Percentiles rank a stretch among this genome's conserved stretches.
Evolutionary conservation across 2,888 invertebrate genomes (phyloP).

Genomic region (Neocrepidodera transversa): DNA sequence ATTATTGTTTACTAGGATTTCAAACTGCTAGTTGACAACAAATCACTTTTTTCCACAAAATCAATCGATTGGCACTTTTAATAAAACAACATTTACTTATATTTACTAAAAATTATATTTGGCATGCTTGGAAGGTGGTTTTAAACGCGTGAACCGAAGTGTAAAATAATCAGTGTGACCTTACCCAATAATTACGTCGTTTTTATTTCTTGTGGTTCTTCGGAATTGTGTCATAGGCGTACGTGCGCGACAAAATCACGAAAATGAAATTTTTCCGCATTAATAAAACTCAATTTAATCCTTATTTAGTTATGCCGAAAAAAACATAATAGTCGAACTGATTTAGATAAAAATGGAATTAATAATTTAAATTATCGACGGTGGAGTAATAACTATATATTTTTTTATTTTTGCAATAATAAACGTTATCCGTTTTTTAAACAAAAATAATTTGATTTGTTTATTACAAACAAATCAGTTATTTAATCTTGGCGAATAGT

Average conservation of each 20-base stretch:
- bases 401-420: too few relatives aligned
- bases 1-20: too few relatives aligned
- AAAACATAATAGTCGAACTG: slow-evolving; percentile 2
- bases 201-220: slow-evolving; percentile 41
- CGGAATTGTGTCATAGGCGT: slow-evolving; percentile 47
- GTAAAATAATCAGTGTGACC: slow-evolving; percentile 54
- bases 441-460: too few relatives aligned
- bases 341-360: slow-evolving; percentile 3
- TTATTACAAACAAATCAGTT: too few relatives aligned
- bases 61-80: too few relatives aligned
- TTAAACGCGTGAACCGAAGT: slow-evolving; percentile 46
- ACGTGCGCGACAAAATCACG: slow-evolving; percentile 46
- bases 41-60: too few relatives aligned
- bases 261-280: slow-evolving; percentile 35
- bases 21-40: too few relatives aligned
- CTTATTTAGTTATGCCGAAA: slow-evolving; percentile 3
- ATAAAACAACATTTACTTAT: too few relatives aligned
- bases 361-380: neutral
- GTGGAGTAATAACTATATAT: neutral
- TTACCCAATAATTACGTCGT: slow-evolving; percentile 48
- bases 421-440: too few relatives aligned
- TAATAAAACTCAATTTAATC: slow-evolving; percentile 24
- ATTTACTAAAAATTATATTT: too few relatives aligned
- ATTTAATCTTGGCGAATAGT: too few relatives aligned
- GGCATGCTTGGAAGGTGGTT: slow-evolving; percentile 25